Evolutionary conservation across 2,113 vertebrate genomes (phyloP).

Genomic region (Isurus oxyrinchus): DNA sequence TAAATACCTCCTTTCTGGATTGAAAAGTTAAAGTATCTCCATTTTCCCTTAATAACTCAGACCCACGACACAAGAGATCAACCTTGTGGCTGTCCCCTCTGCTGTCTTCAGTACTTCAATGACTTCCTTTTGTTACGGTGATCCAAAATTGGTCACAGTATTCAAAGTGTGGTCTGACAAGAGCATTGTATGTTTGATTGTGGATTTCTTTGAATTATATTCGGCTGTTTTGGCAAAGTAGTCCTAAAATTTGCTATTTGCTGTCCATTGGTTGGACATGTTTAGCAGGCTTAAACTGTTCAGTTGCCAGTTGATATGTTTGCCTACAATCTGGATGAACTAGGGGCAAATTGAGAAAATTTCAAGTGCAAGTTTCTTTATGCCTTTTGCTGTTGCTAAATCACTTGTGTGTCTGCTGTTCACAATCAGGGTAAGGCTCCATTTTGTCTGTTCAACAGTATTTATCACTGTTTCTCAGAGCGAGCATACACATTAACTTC

Average conservation of each 20-base stretch:
- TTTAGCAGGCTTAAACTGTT: background rate
- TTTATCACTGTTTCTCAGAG: background rate
- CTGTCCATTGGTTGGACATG: background rate
- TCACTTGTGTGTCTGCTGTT: background rate
- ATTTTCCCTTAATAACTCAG: background rate
- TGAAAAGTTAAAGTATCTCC: background rate
- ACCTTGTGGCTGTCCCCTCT: background rate
- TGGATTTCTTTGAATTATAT: background rate
- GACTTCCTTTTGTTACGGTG: background rate
- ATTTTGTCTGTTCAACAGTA: background rate
- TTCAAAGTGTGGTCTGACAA: background rate
- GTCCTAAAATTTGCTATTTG: background rate
- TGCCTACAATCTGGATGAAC: background rate
- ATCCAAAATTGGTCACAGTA: background rate
- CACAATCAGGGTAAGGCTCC: background rate
- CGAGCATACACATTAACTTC: background rate
- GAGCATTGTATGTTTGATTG: background rate
- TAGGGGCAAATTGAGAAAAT: background rate
- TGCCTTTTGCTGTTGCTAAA: background rate
- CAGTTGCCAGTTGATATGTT: background rate
- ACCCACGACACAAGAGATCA: background rate
- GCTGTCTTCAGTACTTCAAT: background rate
- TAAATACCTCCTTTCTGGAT: background rate
- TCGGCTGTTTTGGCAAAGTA: background rate
- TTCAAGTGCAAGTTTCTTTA: background rate